Evolutionary conservation across 2,113 vertebrate genomes (phyloP), one percentile per base, ranked within the genome.

Genomic region (Cyanoliseus patagonus): DNA sequence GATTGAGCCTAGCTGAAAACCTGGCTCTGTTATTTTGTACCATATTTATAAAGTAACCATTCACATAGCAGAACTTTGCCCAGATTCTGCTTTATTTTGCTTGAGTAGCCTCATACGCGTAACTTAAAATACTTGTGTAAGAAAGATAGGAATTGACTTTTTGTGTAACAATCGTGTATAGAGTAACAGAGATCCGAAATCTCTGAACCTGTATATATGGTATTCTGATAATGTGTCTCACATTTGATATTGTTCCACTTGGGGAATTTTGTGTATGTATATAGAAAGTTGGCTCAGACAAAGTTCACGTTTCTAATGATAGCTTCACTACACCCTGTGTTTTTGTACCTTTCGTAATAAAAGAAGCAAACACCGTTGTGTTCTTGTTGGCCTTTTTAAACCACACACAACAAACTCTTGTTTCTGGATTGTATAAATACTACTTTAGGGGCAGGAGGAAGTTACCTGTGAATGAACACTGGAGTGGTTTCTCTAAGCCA

Each of bases 231-330:
- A 97, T 98, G 97, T 97, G 98, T 97, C 96, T 98, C 97, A 97
- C 97, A 97, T 98, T 97, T 92, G 61, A 93, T 96, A 94, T 91
- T 98, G 37, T 98, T 98, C 97, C 98, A 96, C 95, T 98, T 98
- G 94, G 13, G 97, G 96, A 98, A 98, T 98, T 98, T 93, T 97
- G 78, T 97, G 75, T 95, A 89, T 98, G 94, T 98, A 98, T 86
- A 98, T 97, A 98, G 84, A 94, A 85, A 84, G 74, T 41, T 93
- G 88, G 69, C 96, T 96, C 73, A 87, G 92, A 92, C 95, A 88
- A 91, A 88, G 84, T 92, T 95, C 70, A 86, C 6, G 5, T 81
- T 81, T 81, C n/a, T 93, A 90, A 95, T 46, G 33, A 55, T 80
- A 94, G 82, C 64, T 94, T 97, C 94, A 96, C 91, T 94, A 94